Evolutionary conservation across 2,888 invertebrate species (phyloP), one percentile per base, ranked within the genome.

Genomic region (Leucophenga montana): DNA sequence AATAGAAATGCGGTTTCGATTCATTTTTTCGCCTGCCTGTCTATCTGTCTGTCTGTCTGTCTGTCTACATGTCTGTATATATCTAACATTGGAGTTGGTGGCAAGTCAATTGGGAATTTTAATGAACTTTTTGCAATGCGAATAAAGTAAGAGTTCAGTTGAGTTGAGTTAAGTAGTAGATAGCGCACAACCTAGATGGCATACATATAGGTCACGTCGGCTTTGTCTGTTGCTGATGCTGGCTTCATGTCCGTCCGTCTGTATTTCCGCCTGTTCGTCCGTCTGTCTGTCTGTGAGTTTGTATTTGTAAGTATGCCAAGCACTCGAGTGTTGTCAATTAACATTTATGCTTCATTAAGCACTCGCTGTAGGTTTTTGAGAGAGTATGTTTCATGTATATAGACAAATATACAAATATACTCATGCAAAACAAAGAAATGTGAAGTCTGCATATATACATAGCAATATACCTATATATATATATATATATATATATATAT

Each of bases 311-410:
- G 73, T 69, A 57, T 69, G 56, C 48, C 48, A 62, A 53, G 69
- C 59, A 54, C 18, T 56, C 68, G 18, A 56, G 56, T 56, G 82
- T 69, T 80, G 80, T 84, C 81, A 82, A 82, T 82, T 82, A 83
- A 77, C 85, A 82, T 84, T 82, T 80, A 84, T 77, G 85, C 84
- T 82, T 82, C 84, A 82, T 82, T 82, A 84, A 82, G 57, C 27
- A 64, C 46, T 6, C 27, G n/a, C 39, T 16, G 6, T 20, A 39
- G 39, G 39, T 11, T 5, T 39, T n/a, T n/a, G n/a, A 11, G 9
- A 39, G 39, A 8, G 39, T 39, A 39, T 39, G 79, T 75, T 73
- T 4, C 4, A 27, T 27, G 4, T 27, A 72, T 79, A 72, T 74
- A 71, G 73, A 67, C 74, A 73, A 66, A 71, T 48, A 67, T 31